Percentiles rank a stretch among this genome's conserved stretches.
phyloP scores from a whole-genome alignment of 53 echinoderm and acorn worm species.

The Patiria pectinifera region DNA sequence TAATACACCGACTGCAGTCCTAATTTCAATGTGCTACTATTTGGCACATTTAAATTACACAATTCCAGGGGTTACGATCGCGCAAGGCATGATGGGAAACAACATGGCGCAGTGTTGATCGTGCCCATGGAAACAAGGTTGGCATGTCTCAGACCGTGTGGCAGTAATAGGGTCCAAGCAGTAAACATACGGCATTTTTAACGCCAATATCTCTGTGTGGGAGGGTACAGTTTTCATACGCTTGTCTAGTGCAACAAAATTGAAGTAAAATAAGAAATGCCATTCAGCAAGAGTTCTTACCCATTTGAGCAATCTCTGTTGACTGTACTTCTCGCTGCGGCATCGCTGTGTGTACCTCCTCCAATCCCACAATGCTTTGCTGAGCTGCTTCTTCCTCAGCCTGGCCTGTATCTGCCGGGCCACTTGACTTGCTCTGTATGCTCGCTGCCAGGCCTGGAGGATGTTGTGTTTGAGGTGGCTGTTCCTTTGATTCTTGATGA shows the following conservation, averaged over 20 bases:
- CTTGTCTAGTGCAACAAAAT: neutral
- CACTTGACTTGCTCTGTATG: conserved; percentile 9
- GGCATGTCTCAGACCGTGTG: too few species aligned
- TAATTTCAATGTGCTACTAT: too few species aligned
- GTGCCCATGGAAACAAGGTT: too few species aligned
- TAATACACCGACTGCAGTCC: too few species aligned
- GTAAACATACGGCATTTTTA: too few species aligned
- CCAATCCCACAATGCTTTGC: conserved; percentile 13
- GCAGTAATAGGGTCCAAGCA: too few species aligned
- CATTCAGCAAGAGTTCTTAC: neutral
- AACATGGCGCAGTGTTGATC: too few species aligned
- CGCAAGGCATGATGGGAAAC: too few species aligned
- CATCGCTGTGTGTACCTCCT: conserved; percentile 10
- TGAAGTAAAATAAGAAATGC: neutral
- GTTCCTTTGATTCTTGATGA: neutral
- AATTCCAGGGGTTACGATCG: too few species aligned
- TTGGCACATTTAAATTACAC: too few species aligned
- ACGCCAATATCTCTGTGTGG: too few species aligned
- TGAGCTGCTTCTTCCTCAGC: conserved; percentile 3
- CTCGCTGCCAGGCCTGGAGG: conserved; percentile 35
- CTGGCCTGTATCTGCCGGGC: neutral
- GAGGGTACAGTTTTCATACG: neutral
- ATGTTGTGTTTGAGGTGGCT: neutral
- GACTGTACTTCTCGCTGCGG: conserved; percentile 14
- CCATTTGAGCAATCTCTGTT: neutral